A percentile compares a stretch with the other conserved stretches of the same genome.
Evolutionary conservation across 2,113 vertebrate genomes (phyloP).

Genomic region (Dromaius novaehollandiae): DNA sequence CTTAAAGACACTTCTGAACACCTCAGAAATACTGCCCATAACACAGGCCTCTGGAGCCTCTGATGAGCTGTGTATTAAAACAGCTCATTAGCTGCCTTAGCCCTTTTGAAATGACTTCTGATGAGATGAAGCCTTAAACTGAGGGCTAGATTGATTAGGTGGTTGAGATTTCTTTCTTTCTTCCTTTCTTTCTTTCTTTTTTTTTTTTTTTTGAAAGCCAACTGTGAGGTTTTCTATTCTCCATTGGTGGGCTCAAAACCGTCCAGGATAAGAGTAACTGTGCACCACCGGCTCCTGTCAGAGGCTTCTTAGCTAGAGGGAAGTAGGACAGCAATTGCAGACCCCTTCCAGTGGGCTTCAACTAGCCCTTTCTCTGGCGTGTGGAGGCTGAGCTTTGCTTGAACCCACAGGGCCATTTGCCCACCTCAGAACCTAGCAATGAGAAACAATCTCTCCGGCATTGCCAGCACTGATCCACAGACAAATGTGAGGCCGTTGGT

Average conservation of each 20-base stretch:
- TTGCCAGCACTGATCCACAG: not conserved
- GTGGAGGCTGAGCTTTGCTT: not conserved
- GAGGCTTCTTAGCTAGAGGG: not conserved
- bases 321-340: not conserved
- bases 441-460: no score
- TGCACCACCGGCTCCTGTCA: not conserved
- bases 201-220: not conserved
- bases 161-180: not conserved
- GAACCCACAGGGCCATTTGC: not conserved
- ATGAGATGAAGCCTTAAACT: not conserved
- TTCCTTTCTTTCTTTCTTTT: no score
- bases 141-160: not conserved
- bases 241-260: not conserved
- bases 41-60: no score
- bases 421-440: not conserved
- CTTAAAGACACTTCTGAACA: not conserved
- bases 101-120: not conserved
- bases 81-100: not conserved
- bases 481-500: not conserved
- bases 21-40: not conserved
- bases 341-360: not conserved
- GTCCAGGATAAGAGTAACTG: not conserved
- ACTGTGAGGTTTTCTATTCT: not conserved
- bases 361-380: not conserved
- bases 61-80: not conserved